Base-by-base conservation (phyloP, 2,113 vertebrate species). In the Catagonus wagneri region DNA sequence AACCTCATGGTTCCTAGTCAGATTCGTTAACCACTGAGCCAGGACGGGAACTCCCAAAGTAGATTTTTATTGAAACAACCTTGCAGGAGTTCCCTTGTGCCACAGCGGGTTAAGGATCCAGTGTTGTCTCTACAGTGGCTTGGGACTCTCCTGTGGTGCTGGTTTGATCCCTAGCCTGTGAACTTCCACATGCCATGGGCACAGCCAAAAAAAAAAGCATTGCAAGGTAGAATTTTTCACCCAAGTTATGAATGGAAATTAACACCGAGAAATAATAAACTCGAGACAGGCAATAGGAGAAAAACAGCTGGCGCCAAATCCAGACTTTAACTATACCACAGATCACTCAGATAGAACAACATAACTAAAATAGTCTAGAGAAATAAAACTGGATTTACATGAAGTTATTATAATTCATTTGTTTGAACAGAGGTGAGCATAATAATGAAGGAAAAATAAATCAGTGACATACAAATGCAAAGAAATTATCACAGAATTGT, bases 391-490 rank as follows among this genome's bases (percentile, higher is more conserved):
- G 61, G 23, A 66, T 80, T 61, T 50, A 58, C 23, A 88, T 1
- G 13, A 90, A 74, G 54, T 34, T 76, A 61, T 14, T 27, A 39
- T 27, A 39, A 0, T 34, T n/a, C 4, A 29, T 75, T 83, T 93
- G 16, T 76, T 89, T 89, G 23, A 56, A 20, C 3, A 63, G 20
- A 56, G 50, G 15, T 80, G 83, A 89, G 8, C 4, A 71, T 16
- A 58, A 2, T 56, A 80, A 27, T 66, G 61, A 27, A 63, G 61
- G 63, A 65, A 65, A 8, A 95, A 72, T 60, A 3, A 85, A 81
- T 60, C n/a, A 36, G 22, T 80, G 72, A 93, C 22, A 63, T 44
- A 91, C 16, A 89, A 93, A 71, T 60, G 36, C 34, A 91, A 89
- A 22, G 29, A 90, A 93, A 76, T 3, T 1, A 65, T 84, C 14